Evolutionary conservation across 1,140 invertebrate genomes (phyloP).

Genomic region (Wasmannia auropunctata): DNA sequence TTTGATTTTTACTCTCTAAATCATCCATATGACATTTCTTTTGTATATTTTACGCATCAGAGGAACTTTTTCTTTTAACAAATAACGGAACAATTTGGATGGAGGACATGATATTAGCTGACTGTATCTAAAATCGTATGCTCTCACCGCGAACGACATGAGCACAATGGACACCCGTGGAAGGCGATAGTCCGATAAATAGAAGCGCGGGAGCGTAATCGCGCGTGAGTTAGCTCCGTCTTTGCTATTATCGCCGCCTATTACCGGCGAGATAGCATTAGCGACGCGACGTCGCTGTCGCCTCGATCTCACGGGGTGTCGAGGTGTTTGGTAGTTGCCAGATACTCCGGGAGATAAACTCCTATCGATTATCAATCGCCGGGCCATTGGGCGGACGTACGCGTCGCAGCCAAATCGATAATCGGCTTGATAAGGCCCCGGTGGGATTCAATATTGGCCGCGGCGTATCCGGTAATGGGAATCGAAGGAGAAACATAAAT

Average conservation of each 20-base stretch:
- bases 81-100: not conserved
- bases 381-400: not conserved
- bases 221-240: slow-evolving; percentile 11
- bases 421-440: slow-evolving; percentile 45
- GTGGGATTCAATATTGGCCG: slow-evolving; percentile 45
- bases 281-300: not conserved
- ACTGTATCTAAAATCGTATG: not conserved
- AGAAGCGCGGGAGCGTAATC: slow-evolving; percentile 21
- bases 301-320: slow-evolving; percentile 14
- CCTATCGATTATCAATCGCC: slow-evolving; percentile 56
- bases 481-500: slow-evolving; percentile 54
- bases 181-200: slow-evolving; percentile 12
- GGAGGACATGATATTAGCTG: not conserved
- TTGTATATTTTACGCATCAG: not conserved
- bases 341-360: slow-evolving; percentile 42
- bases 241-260: slow-evolving; percentile 42
- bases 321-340: not conserved
- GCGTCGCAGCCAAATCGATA: slow-evolving; percentile 42
- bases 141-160: not conserved
- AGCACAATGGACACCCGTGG: not conserved
- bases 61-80: not conserved
- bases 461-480: slow-evolving; percentile 35
- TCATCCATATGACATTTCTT: not conserved
- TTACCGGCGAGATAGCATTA: slow-evolving; percentile 45
- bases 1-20: not conserved